Evolutionary conservation across 1,140 invertebrate genomes (phyloP).

Genomic region (Tetramorium parvispinum): DNA sequence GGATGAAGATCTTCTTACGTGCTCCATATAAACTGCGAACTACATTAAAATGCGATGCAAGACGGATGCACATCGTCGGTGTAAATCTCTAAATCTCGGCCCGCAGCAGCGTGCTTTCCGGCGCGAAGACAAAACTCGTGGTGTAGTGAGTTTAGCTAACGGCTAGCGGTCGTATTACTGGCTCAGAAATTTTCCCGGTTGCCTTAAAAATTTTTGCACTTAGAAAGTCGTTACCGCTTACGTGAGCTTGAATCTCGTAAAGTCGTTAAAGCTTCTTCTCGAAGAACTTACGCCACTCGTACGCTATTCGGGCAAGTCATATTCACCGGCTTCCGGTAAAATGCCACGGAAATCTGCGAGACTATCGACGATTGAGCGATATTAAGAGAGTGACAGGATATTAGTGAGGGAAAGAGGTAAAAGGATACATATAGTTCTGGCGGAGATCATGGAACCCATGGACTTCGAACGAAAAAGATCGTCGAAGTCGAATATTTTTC

Average conservation of each 20-base stretch:
- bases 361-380: constrained; percentile 33
- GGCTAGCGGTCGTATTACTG: constrained; percentile 2
- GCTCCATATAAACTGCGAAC: constrained; percentile 15
- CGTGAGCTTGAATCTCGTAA: constrained; percentile 8
- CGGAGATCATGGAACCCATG: constrained; percentile 47
- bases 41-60: constrained; percentile 37
- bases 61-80: background rate
- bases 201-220: constrained; percentile 66
- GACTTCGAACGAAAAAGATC: constrained; percentile 45
- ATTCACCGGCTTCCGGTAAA: constrained; percentile 29
- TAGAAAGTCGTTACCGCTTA: constrained; percentile 72
- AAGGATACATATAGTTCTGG: constrained; percentile 6
- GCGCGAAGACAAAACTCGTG: constrained; percentile 14
- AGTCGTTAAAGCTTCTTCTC: constrained; percentile 56
- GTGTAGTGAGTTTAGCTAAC: background rate
- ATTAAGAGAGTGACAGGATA: constrained; percentile 39
- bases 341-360: constrained; percentile 9
- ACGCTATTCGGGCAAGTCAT: background rate
- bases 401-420: background rate
- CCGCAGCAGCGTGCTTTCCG: constrained; percentile 1
- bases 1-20: background rate
- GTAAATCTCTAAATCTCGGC: constrained; percentile 23
- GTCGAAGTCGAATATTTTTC: background rate
- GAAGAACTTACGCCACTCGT: background rate
- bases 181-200: constrained; percentile 39